phyloP scores from a whole-genome alignment of 64 coral and sea anemone species.

The Platygyra sinensis region DNA sequence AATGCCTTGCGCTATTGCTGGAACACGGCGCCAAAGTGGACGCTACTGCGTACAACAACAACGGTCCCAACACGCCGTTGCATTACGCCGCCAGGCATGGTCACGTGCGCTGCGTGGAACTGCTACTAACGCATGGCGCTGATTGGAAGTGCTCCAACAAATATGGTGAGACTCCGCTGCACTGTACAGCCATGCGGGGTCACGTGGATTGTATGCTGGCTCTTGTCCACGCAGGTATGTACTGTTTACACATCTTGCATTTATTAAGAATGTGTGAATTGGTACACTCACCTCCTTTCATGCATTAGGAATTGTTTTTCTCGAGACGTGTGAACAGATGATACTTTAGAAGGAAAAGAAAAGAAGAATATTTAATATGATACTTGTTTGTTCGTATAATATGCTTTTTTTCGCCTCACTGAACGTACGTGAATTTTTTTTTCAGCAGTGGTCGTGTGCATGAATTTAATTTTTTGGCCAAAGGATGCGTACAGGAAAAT shows the following conservation, averaged over 20 bases:
- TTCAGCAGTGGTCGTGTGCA: too few species aligned
- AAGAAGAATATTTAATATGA: too few species aligned
- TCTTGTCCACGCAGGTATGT: constrained; percentile 61
- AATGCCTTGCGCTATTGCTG: constrained; percentile 52
- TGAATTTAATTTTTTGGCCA: too few species aligned
- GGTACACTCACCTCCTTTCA: too few species aligned
- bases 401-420: too few species aligned
- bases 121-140: constrained; percentile 42
- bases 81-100: constrained; percentile 67
- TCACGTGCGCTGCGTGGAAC: constrained; percentile 22
- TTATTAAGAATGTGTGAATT: too few species aligned
- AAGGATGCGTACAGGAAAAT: too few species aligned
- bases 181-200: constrained; percentile 69
- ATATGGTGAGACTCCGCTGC: constrained; percentile 57
- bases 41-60: constrained; percentile 52
- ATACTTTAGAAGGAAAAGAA: too few species aligned
- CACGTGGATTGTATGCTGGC: constrained; percentile 70
- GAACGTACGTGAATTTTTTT: too few species aligned
- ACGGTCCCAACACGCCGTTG: constrained; percentile 51
- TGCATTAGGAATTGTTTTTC: too few species aligned
- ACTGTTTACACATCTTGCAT: not conserved
- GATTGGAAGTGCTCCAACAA: constrained; percentile 38
- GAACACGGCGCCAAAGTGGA: constrained; percentile 34
- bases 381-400: too few species aligned
- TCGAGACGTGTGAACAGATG: too few species aligned